Percentiles rank a stretch among this genome's conserved stretches.
These are phyloP conservation scores for Nycteola revayana DNA, from an alignment of 2,888 invertebrate genomes.

Conservation along the genomic window DNA sequence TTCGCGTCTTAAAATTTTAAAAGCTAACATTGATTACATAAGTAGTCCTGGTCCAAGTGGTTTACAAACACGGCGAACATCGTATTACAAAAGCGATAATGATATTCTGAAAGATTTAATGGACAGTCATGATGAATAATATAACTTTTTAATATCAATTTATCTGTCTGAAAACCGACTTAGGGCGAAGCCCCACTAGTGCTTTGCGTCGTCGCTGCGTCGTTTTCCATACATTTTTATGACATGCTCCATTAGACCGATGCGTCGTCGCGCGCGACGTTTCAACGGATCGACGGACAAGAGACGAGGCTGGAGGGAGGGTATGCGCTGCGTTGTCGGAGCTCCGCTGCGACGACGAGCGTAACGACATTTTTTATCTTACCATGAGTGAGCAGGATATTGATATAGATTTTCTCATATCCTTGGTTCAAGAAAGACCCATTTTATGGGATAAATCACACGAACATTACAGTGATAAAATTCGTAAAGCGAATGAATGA, in stretches of 20 bases:
- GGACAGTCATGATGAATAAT: constrained; percentile 9
- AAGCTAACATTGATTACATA: constrained; percentile 8
- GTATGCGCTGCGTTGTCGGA: constrained; percentile 17
- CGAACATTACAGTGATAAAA: constrained; percentile 23
- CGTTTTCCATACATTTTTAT: constrained; percentile 17
- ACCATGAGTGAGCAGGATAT: constrained; percentile 29
- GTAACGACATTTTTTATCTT: constrained; percentile 20
- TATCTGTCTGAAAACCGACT: constrained; percentile 8
- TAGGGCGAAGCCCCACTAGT: neutral
- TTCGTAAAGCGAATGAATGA: constrained; percentile 23
- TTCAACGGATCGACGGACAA: constrained; percentile 16
- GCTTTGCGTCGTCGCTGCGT: constrained; percentile 9
- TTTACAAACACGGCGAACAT: constrained; percentile 16
- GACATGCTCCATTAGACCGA: constrained; percentile 18
- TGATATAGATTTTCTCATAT: constrained; percentile 30
- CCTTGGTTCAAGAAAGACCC: constrained; percentile 26
- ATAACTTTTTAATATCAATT: constrained; percentile 10
- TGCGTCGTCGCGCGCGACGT: constrained; percentile 17
- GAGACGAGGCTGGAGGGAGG: constrained; percentile 15
- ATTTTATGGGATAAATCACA: constrained; percentile 15
- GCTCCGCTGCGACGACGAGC: constrained; percentile 11
- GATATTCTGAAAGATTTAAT: constrained; percentile 10
- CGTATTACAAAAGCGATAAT: constrained; percentile 9
- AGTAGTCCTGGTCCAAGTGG: constrained; percentile 13
- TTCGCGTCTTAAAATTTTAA: constrained; percentile 10